Evolutionary conservation across 2,113 vertebrate species (phyloP).

Genomic region (Oryzias woworae): DNA sequence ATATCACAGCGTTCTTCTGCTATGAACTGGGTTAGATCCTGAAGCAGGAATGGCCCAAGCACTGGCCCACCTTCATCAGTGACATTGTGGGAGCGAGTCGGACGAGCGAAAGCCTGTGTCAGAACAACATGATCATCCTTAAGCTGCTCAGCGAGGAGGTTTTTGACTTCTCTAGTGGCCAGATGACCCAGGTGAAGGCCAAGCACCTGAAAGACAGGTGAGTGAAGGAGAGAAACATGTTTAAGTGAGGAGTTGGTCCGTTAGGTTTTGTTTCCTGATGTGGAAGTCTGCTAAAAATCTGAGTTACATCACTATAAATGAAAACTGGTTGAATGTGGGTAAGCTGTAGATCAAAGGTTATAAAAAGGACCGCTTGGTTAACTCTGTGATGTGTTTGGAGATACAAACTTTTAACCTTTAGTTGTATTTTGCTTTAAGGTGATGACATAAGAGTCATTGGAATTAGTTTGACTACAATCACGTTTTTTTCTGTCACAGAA

Average conservation of each 20-base stretch:
- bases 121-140: slow-evolving; percentile 99
- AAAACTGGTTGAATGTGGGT: no score
- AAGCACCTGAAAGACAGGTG: slow-evolving; percentile 99
- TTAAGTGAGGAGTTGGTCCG: neutral
- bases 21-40: slow-evolving; percentile 83
- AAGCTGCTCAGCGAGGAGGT: slow-evolving; percentile 99
- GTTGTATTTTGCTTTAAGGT: no score
- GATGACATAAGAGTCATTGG: no score
- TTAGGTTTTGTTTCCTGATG: neutral
- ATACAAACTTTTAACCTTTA: no score
- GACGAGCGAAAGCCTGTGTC: slow-evolving; percentile 97
- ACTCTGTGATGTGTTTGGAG: no score
- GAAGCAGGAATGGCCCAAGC: slow-evolving; percentile 99
- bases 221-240: neutral
- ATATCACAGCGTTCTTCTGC: neutral
- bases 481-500: no score
- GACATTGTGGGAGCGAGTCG: slow-evolving; percentile 98
- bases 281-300: neutral
- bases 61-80: slow-evolving; percentile 98
- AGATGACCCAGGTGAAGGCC: slow-evolving; percentile 98
- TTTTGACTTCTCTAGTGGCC: slow-evolving; percentile 98
- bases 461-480: no score
- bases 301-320: neutral
- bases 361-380: no score
- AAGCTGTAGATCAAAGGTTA: no score